Conservation (phyloP, 2,113 vertebrate species). For the Turdus rufiventris region DNA sequence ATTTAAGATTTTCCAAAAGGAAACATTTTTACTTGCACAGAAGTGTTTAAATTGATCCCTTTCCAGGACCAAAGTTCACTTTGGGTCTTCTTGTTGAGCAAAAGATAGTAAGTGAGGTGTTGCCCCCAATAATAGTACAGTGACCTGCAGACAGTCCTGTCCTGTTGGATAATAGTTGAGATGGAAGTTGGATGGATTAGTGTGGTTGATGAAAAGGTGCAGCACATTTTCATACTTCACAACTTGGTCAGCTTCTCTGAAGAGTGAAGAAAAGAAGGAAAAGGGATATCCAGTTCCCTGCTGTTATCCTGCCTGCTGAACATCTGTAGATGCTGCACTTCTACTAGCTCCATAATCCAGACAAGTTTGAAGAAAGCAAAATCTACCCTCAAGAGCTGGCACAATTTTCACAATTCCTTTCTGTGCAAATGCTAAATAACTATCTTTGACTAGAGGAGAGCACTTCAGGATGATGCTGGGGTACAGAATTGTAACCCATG, state of each 20-base stretch:
- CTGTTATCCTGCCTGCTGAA: not conserved
- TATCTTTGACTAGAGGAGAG: not conserved
- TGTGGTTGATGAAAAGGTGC: not conserved
- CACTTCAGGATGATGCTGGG: not conserved
- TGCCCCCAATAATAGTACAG: not conserved
- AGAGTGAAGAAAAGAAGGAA: not conserved
- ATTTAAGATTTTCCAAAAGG: not conserved
- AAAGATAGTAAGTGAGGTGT: not conserved
- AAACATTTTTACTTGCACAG: not conserved
- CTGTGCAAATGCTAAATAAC: not conserved
- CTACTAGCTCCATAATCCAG: not conserved
- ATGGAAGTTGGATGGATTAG: not conserved
- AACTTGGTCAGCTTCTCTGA: not conserved
- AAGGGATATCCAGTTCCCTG: not conserved
- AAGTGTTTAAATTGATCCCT: not conserved
- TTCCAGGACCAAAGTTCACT: not conserved
- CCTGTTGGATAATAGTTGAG: not conserved
- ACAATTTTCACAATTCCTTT: not conserved
- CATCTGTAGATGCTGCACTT: not conserved
- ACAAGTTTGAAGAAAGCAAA: not conserved
- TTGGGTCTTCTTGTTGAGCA: not conserved
- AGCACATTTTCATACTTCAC: not conserved
- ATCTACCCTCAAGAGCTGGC: not conserved
- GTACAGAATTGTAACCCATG: not conserved
- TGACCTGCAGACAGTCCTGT: not conserved